phyloP scores from a whole-genome alignment of 1,140 invertebrate genomes.

The Oreohelix idahoensis region DNA sequence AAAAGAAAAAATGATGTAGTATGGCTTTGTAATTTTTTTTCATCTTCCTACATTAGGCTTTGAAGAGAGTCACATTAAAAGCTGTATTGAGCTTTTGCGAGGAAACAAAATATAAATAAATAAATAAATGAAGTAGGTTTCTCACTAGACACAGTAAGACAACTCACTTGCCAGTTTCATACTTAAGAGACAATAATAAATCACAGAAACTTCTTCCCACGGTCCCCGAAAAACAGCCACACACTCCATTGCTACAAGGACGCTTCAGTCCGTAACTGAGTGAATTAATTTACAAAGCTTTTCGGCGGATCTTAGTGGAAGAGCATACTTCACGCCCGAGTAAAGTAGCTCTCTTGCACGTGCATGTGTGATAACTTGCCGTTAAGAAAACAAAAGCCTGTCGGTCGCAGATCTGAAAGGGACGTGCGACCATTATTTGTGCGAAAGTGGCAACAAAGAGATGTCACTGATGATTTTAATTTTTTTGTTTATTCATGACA shows the following conservation, averaged over 20 bases:
- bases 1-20: too few relatives aligned
- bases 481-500: background rate
- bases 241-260: background rate
- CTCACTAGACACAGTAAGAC: too few relatives aligned
- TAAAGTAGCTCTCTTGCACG: conserved; percentile 3
- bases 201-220: background rate
- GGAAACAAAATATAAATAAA: too few relatives aligned
- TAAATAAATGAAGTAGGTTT: too few relatives aligned
- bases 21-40: too few relatives aligned
- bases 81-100: too few relatives aligned
- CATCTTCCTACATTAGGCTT: too few relatives aligned
- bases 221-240: background rate
- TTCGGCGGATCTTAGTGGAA: background rate
- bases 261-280: background rate
- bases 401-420: background rate
- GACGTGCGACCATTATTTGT: conserved; percentile 11
- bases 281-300: conserved; percentile 12
- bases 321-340: background rate
- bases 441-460: background rate
- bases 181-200: too few relatives aligned
- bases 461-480: background rate
- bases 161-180: too few relatives aligned
- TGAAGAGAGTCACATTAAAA: too few relatives aligned
- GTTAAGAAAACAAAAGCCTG: conserved; percentile 2
- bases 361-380: conserved; percentile 2